phyloP scores from a whole-genome alignment of 2,113 vertebrate genomes.

The Pelobates fuscus region DNA sequence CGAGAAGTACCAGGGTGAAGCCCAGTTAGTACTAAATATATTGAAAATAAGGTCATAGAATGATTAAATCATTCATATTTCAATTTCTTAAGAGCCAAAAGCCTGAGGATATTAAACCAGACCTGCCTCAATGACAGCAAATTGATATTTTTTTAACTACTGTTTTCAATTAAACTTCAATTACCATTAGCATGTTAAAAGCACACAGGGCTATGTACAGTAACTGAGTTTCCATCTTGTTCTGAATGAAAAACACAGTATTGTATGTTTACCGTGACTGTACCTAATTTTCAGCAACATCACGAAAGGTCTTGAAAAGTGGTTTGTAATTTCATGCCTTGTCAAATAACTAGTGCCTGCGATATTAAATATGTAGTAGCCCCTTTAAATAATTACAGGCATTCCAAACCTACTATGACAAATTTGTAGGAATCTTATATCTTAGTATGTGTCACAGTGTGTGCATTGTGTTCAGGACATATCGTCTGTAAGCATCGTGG shows the following conservation, averaged over 20 bases:
- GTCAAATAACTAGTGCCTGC: conserved; percentile 31
- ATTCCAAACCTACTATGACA: conserved; percentile 2
- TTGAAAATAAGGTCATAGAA: too few species aligned
- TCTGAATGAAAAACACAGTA: conserved; percentile 10
- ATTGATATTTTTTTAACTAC: too few species aligned
- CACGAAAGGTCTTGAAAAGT: conserved; percentile 29
- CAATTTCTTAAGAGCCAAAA: too few species aligned
- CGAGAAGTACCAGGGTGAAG: too few species aligned
- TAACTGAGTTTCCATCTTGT: neutral
- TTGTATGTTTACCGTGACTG: conserved; percentile 20
- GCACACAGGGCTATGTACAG: too few species aligned
- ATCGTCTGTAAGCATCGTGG: neutral
- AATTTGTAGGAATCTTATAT: conserved; percentile 2
- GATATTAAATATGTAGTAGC: conserved; percentile 40
- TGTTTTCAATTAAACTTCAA: too few species aligned
- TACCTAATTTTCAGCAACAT: conserved; percentile 24
- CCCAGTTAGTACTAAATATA: too few species aligned
- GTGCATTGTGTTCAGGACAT: neutral
- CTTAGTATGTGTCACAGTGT: conserved; percentile 7
- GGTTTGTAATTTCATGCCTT: conserved; percentile 41
- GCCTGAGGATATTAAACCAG: too few species aligned
- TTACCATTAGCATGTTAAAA: too few species aligned
- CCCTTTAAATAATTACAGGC: conserved; percentile 31
- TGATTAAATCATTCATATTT: too few species aligned
- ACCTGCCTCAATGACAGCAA: too few species aligned